Percentiles rank a stretch among this genome's conserved stretches.
phyloP scores from a whole-genome alignment of 2,113 vertebrate species.

The Festucalex cinctus region DNA sequence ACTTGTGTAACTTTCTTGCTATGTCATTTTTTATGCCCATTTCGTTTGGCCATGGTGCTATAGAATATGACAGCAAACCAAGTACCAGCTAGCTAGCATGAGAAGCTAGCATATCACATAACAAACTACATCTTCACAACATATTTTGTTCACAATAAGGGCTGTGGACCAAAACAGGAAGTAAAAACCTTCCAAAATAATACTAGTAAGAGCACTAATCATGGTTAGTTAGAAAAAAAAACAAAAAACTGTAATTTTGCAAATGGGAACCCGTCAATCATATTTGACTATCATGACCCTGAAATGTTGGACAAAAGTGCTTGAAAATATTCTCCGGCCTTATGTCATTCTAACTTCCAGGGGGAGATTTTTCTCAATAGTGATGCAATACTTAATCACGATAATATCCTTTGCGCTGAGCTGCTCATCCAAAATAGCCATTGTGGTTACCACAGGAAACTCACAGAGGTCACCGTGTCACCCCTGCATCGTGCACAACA shows the following conservation, averaged over 20 bases:
- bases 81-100: too few species aligned
- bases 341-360: background rate
- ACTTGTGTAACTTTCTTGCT: too few species aligned
- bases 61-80: too few species aligned
- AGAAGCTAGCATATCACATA: too few species aligned
- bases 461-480: conserved; percentile 51
- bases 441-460: conserved; percentile 44
- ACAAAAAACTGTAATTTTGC: too few species aligned
- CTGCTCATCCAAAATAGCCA: conserved; percentile 47
- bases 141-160: background rate
- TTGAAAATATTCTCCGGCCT: background rate
- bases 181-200: background rate
- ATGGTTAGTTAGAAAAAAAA: too few species aligned
- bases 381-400: conserved; percentile 27
- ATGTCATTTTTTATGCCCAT: too few species aligned
- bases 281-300: background rate
- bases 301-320: background rate
- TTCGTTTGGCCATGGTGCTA: too few species aligned
- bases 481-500: conserved; percentile 24
- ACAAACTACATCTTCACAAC: too few species aligned
- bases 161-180: background rate
- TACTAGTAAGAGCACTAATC: background rate
- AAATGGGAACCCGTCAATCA: background rate
- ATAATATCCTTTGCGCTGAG: conserved; percentile 32
- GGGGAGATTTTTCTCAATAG: conserved; percentile 16